These are phyloP conservation scores for Myocastor coypus DNA, from an alignment of 2,113 vertebrate genomes.

Conservation along the genomic window DNA sequence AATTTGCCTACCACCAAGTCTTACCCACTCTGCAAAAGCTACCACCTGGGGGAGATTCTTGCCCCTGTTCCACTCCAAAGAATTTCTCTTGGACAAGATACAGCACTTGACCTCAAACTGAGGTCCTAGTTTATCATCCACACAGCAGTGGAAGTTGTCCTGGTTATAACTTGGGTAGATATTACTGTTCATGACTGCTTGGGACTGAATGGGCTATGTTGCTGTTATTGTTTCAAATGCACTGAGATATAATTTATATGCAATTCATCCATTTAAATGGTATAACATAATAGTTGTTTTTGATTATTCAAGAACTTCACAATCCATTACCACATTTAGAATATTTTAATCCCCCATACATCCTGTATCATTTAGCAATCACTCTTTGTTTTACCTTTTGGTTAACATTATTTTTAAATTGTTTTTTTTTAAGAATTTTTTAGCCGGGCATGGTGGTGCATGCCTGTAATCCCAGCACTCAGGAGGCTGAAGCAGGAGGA, in stretches of 20 bases:
- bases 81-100: not conserved
- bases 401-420: slow-evolving; percentile 24
- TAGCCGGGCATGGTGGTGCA: too few species aligned
- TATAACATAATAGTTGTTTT: not conserved
- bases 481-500: too few species aligned
- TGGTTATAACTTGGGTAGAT: not conserved
- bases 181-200: not conserved
- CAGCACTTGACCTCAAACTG: not conserved
- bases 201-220: not conserved
- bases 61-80: not conserved
- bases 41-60: not conserved
- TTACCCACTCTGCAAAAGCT: not conserved
- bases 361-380: not conserved
- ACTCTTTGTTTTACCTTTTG: not conserved
- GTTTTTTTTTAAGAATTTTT: too few species aligned
- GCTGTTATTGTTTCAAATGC: not conserved
- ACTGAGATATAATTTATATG: not conserved
- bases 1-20: not conserved
- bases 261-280: not conserved
- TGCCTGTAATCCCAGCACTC: too few species aligned
- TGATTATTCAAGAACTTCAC: not conserved
- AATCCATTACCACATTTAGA: not conserved
- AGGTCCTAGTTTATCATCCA: not conserved
- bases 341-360: not conserved
- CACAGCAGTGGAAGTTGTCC: not conserved